Conservation (phyloP, 2,113 vertebrate genomes). For the Crotalus helleri region DNA sequence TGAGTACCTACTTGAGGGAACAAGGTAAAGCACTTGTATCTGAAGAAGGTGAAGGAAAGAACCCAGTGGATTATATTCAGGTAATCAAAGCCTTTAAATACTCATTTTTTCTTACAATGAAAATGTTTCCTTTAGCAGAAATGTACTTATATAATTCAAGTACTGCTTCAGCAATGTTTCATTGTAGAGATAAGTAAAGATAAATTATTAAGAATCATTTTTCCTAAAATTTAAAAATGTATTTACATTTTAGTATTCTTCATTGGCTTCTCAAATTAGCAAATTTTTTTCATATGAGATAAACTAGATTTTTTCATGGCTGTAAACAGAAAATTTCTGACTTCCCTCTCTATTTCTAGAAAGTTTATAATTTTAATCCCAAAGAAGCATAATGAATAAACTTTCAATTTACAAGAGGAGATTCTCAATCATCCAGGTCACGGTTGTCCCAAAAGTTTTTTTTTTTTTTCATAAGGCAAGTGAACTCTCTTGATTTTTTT, state of each 20-base stretch:
- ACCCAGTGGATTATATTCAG: slow-evolving; percentile 98
- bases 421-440: not conserved
- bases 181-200: not conserved
- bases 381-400: not conserved
- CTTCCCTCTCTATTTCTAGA: not conserved
- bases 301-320: not conserved
- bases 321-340: not conserved
- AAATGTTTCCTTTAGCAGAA: not conserved
- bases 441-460: not conserved
- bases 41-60: slow-evolving; percentile 96
- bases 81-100: slow-evolving; percentile 61
- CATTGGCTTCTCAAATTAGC: not conserved
- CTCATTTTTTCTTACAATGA: not conserved
- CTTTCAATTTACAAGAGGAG: not conserved
- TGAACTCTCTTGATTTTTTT: not conserved
- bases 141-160: not conserved
- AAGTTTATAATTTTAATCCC: not conserved
- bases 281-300: not conserved
- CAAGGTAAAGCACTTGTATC: slow-evolving; percentile 97
- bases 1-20: slow-evolving; percentile 94
- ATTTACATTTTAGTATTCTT: not conserved
- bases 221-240: not conserved
- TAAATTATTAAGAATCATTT: not conserved
- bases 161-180: not conserved
- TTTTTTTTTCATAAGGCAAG: not conserved